phyloP scores from a whole-genome alignment of 2,113 vertebrate genomes.

The Barbus barbus region DNA sequence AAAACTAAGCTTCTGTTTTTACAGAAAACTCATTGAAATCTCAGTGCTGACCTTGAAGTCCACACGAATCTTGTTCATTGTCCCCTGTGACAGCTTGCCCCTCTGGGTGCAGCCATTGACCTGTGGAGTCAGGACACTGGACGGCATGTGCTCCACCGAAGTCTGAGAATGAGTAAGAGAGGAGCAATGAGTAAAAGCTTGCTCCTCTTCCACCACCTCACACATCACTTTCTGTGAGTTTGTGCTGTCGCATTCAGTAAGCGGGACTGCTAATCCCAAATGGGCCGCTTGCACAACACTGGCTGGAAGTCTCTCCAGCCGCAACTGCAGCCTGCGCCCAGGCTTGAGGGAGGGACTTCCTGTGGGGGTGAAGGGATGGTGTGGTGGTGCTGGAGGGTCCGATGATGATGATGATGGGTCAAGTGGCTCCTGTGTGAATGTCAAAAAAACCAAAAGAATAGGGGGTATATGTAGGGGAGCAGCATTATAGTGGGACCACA shows the following conservation, averaged over 20 bases:
- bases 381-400: constrained; percentile 51
- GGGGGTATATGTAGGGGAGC: constrained; percentile 19
- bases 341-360: constrained; percentile 63
- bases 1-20: neutral
- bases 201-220: constrained; percentile 34
- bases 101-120: constrained; percentile 82
- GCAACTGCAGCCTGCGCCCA: constrained; percentile 60
- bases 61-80: constrained; percentile 82
- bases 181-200: constrained; percentile 62
- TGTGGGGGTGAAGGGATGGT: constrained; percentile 57
- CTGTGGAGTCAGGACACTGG: constrained; percentile 76
- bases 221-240: constrained; percentile 20
- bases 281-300: constrained; percentile 50
- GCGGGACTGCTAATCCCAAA: constrained; percentile 9
- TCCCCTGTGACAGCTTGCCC: constrained; percentile 73
- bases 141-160: constrained; percentile 70
- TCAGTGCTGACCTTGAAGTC: constrained; percentile 84
- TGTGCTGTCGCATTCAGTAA: neutral
- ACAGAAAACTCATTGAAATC: neutral
- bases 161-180: constrained; percentile 74
- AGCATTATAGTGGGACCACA: constrained; percentile 62
- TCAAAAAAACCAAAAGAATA: constrained; percentile 65
- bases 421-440: constrained; percentile 68
- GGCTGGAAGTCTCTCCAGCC: constrained; percentile 62
- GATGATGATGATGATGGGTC: constrained; percentile 59